These are phyloP conservation scores for Papilio polyxenes DNA, from an alignment of 1,140 invertebrate genomes.

Conservation along the genomic window DNA sequence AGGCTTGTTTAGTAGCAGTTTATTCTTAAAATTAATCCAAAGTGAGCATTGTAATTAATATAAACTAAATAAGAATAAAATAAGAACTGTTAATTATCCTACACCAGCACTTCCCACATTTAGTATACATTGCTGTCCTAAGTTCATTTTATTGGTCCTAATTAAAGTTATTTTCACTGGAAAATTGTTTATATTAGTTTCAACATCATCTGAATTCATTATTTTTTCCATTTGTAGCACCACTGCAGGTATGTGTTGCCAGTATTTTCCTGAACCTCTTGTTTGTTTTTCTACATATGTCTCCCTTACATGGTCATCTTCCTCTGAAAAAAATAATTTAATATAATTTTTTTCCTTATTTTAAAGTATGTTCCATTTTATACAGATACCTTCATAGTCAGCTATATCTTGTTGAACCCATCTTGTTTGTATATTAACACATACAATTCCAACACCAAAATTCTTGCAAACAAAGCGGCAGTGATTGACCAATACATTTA, in stretches of 20 bases:
- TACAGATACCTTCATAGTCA: constrained; percentile 63
- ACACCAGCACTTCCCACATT: constrained; percentile 15
- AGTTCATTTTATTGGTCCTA: constrained; percentile 22
- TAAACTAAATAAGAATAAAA: too few relatives aligned
- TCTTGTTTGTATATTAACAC: constrained; percentile 82
- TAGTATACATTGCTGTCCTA: constrained; percentile 29
- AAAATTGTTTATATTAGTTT: constrained; percentile 1
- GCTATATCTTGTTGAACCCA: constrained; percentile 78
- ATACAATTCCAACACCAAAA: constrained; percentile 79
- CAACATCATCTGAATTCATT: neutral
- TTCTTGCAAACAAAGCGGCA: constrained; percentile 80
- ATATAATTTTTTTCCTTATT: neutral
- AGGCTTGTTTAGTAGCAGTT: too few relatives aligned
- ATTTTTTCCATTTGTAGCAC: constrained; percentile 61
- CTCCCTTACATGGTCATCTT: constrained; percentile 50
- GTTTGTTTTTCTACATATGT: constrained; percentile 63
- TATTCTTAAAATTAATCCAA: too few relatives aligned
- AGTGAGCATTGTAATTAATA: too few relatives aligned
- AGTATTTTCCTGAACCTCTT: constrained; percentile 79
- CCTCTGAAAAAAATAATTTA: constrained; percentile 55
- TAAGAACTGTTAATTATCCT: neutral
- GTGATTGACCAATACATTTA: constrained; percentile 82
- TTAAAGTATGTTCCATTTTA: neutral
- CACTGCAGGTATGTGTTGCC: constrained; percentile 76
- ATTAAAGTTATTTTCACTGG: constrained; percentile 15